These are phyloP conservation scores for Eupithecia abbreviata DNA, from an alignment of 2,888 invertebrate species.

Conservation along the genomic window DNA sequence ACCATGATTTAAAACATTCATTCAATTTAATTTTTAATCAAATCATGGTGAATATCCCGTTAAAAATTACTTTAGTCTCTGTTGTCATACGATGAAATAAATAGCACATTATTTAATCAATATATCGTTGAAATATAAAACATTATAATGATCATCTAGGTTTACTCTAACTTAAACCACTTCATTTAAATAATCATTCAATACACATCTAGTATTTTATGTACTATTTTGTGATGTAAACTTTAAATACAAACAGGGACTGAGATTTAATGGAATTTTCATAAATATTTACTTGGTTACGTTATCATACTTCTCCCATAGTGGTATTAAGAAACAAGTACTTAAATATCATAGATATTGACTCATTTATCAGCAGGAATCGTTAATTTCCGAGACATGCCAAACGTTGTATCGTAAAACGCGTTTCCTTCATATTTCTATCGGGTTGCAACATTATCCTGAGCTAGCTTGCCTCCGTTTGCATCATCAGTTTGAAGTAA, in stretches of 20 bases:
- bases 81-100: not conserved
- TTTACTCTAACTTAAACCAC: not conserved
- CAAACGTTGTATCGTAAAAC: constrained; percentile 36
- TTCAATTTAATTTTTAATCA: too few relatives aligned
- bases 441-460: constrained; percentile 42
- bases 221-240: not conserved
- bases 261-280: not conserved
- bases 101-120: not conserved
- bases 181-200: constrained; percentile 1
- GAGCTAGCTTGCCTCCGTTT: constrained; percentile 16
- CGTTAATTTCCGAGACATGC: constrained; percentile 40
- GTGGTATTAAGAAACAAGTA: constrained; percentile 23
- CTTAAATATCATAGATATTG: constrained; percentile 15
- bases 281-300: not conserved
- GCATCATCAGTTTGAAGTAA: constrained; percentile 20
- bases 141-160: not conserved
- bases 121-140: not conserved
- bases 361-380: constrained; percentile 38
- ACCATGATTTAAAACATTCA: too few relatives aligned
- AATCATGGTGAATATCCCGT: too few relatives aligned
- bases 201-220: not conserved
- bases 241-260: not conserved
- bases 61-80: not conserved
- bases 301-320: not conserved
- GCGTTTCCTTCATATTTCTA: constrained; percentile 60